These are phyloP conservation scores for Tiphia femorata DNA, from an alignment of 2,888 invertebrate species.

Conservation along the genomic window DNA sequence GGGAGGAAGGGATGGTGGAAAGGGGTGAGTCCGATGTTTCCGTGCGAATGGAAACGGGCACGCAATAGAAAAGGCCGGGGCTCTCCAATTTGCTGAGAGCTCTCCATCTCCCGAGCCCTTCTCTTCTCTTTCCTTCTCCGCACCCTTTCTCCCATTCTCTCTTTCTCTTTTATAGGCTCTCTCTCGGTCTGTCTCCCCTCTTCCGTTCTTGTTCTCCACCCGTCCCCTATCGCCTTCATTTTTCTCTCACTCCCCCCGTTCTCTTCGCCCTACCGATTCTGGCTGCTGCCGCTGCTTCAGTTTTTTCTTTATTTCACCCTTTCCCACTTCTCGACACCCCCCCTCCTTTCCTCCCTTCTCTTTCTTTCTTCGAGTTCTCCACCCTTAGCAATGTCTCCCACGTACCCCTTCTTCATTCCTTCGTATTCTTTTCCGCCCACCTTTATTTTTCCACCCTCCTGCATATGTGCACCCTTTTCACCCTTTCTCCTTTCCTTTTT, in stretches of 20 bases:
- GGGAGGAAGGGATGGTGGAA: conserved; percentile 9
- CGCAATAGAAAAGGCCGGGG: conserved; percentile 50
- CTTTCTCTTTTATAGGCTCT: no score
- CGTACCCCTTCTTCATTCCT: background rate
- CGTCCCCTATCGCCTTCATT: no score
- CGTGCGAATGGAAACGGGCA: conserved; percentile 43
- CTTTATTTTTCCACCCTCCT: background rate
- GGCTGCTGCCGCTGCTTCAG: no score
- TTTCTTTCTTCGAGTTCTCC: no score
- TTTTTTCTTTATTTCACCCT: no score
- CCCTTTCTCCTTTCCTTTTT: background rate
- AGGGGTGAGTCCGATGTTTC: conserved; percentile 30
- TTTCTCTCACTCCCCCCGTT: no score
- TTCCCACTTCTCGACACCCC: no score
- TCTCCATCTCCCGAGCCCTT: conserved; percentile 33
- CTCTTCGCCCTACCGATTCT: no score
- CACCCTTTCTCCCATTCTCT: background rate
- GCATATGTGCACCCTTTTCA: background rate
- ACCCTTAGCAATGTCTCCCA: background rate
- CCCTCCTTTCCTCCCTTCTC: no score
- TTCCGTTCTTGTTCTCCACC: no score
- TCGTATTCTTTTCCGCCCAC: background rate
- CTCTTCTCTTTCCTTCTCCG: conserved; percentile 1
- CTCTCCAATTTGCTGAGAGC: conserved; percentile 56
- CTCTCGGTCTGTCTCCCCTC: background rate